Evolutionary conservation across 2,113 vertebrate genomes (phyloP).

Genomic region (Barnardius zonarius): DNA sequence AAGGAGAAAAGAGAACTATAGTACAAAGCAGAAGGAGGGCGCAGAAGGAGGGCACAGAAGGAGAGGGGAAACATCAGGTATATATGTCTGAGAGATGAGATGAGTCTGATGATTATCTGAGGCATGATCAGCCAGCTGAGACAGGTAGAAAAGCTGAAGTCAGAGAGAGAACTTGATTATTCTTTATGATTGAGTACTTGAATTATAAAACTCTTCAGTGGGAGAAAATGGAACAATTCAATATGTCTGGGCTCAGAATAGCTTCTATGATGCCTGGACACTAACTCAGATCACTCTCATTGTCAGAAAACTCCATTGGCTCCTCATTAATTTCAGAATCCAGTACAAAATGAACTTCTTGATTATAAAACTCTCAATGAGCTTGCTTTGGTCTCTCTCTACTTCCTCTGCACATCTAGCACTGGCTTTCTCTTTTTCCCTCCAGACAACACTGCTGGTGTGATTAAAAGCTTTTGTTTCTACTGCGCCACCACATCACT

Average conservation of each 20-base stretch:
- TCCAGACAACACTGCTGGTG: conserved; percentile 61
- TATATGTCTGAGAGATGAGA: neutral
- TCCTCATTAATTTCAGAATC: conserved; percentile 62
- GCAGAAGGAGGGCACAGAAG: neutral
- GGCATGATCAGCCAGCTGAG: neutral
- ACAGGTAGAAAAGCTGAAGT: neutral
- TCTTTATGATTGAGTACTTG: conserved; percentile 55
- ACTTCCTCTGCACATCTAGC: conserved; percentile 42
- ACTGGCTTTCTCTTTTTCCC: conserved; percentile 51
- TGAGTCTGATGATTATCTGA: neutral
- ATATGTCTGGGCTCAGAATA: conserved; percentile 30
- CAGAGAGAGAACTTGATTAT: conserved; percentile 19
- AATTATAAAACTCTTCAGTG: conserved; percentile 46
- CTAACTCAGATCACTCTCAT: conserved; percentile 23
- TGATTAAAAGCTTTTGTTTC: conserved; percentile 74
- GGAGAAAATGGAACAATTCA: conserved; percentile 46
- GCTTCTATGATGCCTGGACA: conserved; percentile 40
- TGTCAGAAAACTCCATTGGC: conserved; percentile 47
- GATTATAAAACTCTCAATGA: conserved; percentile 58
- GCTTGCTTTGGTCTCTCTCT: conserved; percentile 28
- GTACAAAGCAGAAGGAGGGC: neutral
- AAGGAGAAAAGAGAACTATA: neutral
- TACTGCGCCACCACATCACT: conserved; percentile 61
- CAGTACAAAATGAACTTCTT: conserved; percentile 55
- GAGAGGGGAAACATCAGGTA: neutral